phyloP scores from a whole-genome alignment of 2,113 vertebrate genomes.

The Sclerurus mexicanus region DNA sequence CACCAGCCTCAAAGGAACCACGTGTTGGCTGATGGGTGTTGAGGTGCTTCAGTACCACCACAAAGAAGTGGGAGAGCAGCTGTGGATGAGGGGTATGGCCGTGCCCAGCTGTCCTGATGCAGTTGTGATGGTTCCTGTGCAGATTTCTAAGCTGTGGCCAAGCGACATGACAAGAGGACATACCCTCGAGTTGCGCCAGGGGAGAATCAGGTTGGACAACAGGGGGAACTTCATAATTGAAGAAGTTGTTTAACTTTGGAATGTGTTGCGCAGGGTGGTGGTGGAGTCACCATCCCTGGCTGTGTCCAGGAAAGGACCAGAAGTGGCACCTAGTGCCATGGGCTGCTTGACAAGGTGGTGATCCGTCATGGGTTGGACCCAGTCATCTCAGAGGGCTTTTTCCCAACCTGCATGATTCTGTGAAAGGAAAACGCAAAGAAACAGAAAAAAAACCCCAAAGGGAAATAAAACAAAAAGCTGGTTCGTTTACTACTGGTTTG shows the following conservation, averaged over 20 bases:
- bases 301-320: not conserved
- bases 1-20: not conserved
- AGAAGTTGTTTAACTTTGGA: not conserved
- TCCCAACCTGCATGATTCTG: not conserved
- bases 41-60: not conserved
- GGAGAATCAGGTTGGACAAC: not conserved
- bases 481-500: not conserved
- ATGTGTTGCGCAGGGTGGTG: not conserved
- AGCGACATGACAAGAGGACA: not conserved
- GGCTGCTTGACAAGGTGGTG: not conserved
- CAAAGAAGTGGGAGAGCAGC: fast-evolving
- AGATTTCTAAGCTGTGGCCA: not conserved
- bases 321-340: not conserved
- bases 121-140: not conserved
- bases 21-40: not conserved
- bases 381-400: not conserved
- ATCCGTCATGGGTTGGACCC: not conserved
- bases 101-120: too few relatives aligned
- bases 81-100: fast-evolving
- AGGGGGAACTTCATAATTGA: not conserved
- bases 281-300: not conserved
- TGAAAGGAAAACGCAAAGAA: not conserved
- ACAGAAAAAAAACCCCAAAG: fast-evolving
- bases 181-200: too few relatives aligned
- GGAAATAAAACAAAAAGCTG: not conserved